Percentiles rank a stretch among this genome's conserved stretches.
Conservation (phyloP, 1,140 invertebrate species). For the Drosophila kurseongensis region DNA sequence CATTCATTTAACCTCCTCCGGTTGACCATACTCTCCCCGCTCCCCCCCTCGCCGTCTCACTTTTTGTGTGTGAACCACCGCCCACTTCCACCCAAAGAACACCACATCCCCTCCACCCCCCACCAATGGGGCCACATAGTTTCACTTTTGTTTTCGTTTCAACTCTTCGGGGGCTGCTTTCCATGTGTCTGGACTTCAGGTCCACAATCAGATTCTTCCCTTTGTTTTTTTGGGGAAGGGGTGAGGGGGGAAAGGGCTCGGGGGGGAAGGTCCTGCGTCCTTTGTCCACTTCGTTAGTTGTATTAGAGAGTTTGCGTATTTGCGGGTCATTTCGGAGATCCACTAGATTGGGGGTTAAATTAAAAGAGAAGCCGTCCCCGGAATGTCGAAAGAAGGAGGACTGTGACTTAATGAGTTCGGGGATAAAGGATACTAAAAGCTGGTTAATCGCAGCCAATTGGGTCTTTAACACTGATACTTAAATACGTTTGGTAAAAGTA, state of each 20-base stretch:
- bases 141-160: constrained; percentile 79
- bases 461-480: neutral
- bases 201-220: constrained; percentile 38
- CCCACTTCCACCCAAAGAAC: constrained; percentile 9
- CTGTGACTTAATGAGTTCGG: constrained; percentile 32
- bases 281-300: constrained; percentile 79
- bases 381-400: constrained; percentile 5
- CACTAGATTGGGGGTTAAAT: constrained; percentile 48
- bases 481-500: too few species aligned
- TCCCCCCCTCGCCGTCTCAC: constrained; percentile 13
- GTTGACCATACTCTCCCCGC: constrained; percentile 54
- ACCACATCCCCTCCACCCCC: neutral
- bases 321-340: constrained; percentile 50
- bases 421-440: neutral
- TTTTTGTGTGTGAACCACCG: constrained; percentile 46
- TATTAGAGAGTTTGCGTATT: constrained; percentile 66
- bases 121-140: constrained; percentile 54
- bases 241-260: neutral
- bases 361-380: constrained; percentile 24
- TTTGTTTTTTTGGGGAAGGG: neutral
- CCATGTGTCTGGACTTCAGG: constrained; percentile 51
- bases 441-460: constrained; percentile 26
- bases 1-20: constrained; percentile 76
- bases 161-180: constrained; percentile 54
- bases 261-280: constrained; percentile 26